A percentile compares a stretch with the other conserved stretches of the same genome.
Conservation (phyloP, 2,113 vertebrate species). For the Tenebrosternarchus preto region DNA sequence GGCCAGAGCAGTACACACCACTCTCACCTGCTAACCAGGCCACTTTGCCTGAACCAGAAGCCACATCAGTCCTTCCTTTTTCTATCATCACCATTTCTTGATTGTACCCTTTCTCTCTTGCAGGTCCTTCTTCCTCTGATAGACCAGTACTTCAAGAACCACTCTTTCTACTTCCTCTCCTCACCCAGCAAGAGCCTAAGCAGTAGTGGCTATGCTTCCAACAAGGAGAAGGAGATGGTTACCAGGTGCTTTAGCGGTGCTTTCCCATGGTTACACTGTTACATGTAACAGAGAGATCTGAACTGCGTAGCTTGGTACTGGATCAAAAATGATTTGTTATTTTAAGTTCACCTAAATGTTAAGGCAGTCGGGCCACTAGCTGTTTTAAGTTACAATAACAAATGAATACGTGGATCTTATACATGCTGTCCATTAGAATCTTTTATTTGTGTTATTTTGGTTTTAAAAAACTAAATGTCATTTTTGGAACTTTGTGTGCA, state of each 20-base stretch:
- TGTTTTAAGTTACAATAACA: no score
- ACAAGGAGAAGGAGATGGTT: constrained; percentile 99
- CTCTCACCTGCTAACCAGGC: background rate
- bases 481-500: no score
- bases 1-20: background rate
- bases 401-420: no score
- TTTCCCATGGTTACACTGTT: no score
- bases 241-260: constrained; percentile 78
- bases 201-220: constrained; percentile 95
- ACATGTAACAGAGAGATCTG: background rate
- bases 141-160: constrained; percentile 98
- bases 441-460: no score
- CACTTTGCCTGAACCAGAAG: background rate
- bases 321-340: no score
- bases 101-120: constrained; percentile 39
- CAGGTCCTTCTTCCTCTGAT: constrained; percentile 96
- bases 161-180: constrained; percentile 95
- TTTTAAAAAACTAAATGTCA: no score
- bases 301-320: no score
- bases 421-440: no score
- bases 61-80: background rate
- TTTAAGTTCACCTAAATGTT: no score
- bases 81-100: background rate
- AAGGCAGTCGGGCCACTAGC: no score
- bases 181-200: constrained; percentile 92